Conservation (phyloP, 2,113 vertebrate species). For the Polypterus senegalus region DNA sequence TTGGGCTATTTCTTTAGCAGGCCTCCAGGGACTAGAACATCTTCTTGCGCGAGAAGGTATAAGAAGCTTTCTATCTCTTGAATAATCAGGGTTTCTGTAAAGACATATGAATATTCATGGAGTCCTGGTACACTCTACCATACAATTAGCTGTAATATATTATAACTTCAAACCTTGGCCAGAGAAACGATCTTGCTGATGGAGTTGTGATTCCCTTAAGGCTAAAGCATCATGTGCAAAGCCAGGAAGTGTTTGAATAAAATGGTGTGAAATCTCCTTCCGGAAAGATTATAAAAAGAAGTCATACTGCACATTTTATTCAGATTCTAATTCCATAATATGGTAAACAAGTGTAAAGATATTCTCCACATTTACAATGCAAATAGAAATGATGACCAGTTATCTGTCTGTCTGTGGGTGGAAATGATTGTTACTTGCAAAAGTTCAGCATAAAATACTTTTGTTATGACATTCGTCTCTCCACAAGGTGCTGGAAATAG, state of each 20-base stretch:
- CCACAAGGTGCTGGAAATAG: too few relatives aligned
- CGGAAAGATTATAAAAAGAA: constrained; percentile 9
- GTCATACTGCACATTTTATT: neutral
- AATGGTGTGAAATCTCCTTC: constrained; percentile 26
- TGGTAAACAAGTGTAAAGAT: neutral
- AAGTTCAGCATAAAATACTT: too few relatives aligned
- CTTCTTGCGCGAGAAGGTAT: constrained; percentile 56
- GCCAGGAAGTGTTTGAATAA: constrained; percentile 37
- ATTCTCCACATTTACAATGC: constrained; percentile 13
- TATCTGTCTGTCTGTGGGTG: too few relatives aligned
- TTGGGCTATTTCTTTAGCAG: constrained; percentile 50
- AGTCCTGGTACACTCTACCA: constrained; percentile 32
- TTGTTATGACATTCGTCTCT: too few relatives aligned
- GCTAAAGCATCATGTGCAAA: constrained; percentile 34
- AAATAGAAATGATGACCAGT: constrained; percentile 5
- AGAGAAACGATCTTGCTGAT: constrained; percentile 36
- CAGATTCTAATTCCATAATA: constrained; percentile 1
- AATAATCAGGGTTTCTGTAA: constrained; percentile 63
- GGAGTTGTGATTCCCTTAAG: constrained; percentile 32
- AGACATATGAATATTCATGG: constrained; percentile 62
- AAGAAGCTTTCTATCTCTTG: constrained; percentile 50
- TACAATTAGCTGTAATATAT: constrained; percentile 60
- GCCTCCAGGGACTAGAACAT: constrained; percentile 44
- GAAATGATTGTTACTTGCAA: too few relatives aligned
- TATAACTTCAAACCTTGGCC: constrained; percentile 57